Base-by-base conservation (phyloP, 2,888 invertebrate species). In the Pachydiplax longipennis region DNA sequence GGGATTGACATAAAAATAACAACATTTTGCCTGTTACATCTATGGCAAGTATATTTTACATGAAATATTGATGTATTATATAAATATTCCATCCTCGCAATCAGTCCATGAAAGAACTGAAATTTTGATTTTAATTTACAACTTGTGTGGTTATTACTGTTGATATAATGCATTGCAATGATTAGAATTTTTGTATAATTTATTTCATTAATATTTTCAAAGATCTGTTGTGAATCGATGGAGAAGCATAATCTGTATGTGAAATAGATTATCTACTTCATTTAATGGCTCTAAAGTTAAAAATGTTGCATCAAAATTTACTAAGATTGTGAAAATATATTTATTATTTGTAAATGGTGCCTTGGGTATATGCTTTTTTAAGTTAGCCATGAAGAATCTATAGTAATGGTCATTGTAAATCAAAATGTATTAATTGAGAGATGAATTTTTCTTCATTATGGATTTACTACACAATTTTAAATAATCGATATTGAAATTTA, bases 261-360 rank as follows among this genome's bases (percentile, higher is more conserved):
- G 22, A 87, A 1, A n/a, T 61, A 87, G 35, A 61, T 40, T 40
- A 87, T 87, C 3, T 87, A 61, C 37, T 37, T 58, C 58, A 6
- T 58, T 37, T 37, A 53, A 18, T 53, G 53, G n/a, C 22, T n/a
- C 37, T 65, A 61, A 12, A 87, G 58, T 53, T n/a, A 40, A 31
- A 37, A 35, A 61, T 61, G 61, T 61, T 40, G 87, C 37, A 35
- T 37, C 25, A 73, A n/a, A 37, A 22, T 87, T 31, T 35, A 44
- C 37, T 12, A 61, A 65, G 61, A 87, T 87, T 35, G 31, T 83
- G 53, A 58, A 87, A 31, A 61, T 37, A 40, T 37, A 40, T 37
- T 58, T 61, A 87, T 61, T 87, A 37, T 87, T 53, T 37, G 12
- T 87, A 37, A 83, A 87, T 65, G 87, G 87, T 87, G 87, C 87